phyloP scores from a whole-genome alignment of 1,140 invertebrate genomes.

The Druon quercuslanigerum region DNA sequence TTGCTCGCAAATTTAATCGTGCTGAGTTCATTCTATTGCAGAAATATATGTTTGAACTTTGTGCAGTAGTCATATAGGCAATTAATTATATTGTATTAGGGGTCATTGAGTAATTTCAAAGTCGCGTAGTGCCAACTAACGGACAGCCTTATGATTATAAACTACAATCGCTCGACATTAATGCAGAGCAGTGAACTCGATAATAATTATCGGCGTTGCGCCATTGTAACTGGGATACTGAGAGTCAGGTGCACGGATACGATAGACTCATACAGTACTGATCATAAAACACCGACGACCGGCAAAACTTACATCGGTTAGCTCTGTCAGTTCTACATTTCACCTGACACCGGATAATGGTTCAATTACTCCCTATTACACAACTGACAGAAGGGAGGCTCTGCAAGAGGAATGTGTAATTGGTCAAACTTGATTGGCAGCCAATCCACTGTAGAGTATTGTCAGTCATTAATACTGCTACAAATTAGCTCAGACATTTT shows the following conservation, averaged over 20 bases:
- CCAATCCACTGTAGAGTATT: conserved; percentile 7
- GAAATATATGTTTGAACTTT: no score
- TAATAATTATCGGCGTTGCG: conserved; percentile 32
- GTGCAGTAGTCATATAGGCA: no score
- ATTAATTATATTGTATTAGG: neutral
- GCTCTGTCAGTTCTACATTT: conserved; percentile 19
- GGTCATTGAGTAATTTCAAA: conserved; percentile 21
- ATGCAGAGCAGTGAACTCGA: conserved; percentile 32
- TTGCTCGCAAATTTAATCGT: no score
- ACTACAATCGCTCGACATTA: neutral
- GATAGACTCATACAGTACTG: neutral
- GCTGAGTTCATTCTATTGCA: no score
- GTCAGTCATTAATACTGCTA: conserved; percentile 23
- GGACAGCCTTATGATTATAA: neutral
- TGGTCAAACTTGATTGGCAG: conserved; percentile 11
- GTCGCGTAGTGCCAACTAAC: neutral
- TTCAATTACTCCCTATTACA: conserved; percentile 34
- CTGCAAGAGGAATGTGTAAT: conserved; percentile 32
- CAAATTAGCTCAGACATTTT: conserved; percentile 1
- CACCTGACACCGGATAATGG: conserved; percentile 35
- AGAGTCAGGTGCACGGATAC: conserved; percentile 30
- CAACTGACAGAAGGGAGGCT: conserved; percentile 18
- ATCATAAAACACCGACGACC: conserved; percentile 30
- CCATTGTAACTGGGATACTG: conserved; percentile 9
- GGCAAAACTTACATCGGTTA: neutral